These are phyloP conservation scores for Ibidorhyncha struthersii DNA, from an alignment of 2,113 vertebrate species.

Conservation along the genomic window DNA sequence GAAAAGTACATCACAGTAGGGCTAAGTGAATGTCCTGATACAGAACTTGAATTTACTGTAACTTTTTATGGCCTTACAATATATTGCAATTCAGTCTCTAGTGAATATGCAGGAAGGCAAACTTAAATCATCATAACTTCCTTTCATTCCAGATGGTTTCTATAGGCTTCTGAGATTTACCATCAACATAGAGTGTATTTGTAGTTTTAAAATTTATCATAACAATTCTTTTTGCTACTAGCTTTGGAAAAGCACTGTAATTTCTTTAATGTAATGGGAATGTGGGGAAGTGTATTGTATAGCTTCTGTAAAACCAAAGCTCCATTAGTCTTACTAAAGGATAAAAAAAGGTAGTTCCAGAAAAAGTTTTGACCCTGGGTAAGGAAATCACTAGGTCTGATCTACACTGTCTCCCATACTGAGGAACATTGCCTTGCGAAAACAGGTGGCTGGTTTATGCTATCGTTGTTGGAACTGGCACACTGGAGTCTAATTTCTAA, in stretches of 20 bases:
- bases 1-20: neutral
- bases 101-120: constrained; percentile 56
- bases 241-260: neutral
- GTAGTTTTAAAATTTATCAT: neutral
- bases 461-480: neutral
- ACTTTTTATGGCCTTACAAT: constrained; percentile 29
- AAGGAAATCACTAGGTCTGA: neutral
- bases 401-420: neutral
- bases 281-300: neutral
- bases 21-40: neutral
- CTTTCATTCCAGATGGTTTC: constrained; percentile 36
- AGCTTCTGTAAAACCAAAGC: neutral
- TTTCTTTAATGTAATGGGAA: neutral
- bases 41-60: constrained; percentile 24
- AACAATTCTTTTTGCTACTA: neutral
- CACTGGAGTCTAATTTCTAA: neutral
- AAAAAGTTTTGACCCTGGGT: neutral
- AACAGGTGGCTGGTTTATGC: neutral
- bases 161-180: constrained; percentile 11
- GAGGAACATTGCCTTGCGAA: neutral
- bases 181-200: neutral
- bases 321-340: neutral
- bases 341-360: neutral
- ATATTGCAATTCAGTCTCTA: constrained; percentile 51
- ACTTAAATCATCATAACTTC: constrained; percentile 52